phyloP scores from a whole-genome alignment of 2,113 vertebrate species.

The Steatornis caripensis region DNA sequence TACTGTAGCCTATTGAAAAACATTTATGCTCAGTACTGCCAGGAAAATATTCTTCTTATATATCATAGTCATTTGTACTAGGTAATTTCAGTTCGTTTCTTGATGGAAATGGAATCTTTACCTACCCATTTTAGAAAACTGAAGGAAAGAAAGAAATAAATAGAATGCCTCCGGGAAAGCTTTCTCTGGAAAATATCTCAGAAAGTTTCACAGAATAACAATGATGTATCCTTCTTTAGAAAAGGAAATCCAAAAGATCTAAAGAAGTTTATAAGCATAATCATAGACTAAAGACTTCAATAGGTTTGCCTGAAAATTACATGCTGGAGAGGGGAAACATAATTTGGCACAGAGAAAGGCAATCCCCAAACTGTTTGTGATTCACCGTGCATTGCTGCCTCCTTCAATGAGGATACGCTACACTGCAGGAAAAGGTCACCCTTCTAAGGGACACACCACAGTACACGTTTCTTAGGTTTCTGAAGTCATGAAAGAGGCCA shows the following conservation, averaged over 20 bases:
- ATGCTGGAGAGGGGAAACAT: not conserved
- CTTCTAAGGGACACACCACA: not conserved
- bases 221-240: not conserved
- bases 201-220: not conserved
- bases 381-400: not conserved
- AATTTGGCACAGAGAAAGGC: not conserved
- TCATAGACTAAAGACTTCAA: conserved; percentile 16
- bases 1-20: not conserved
- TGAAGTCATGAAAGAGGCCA: not conserved
- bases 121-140: not conserved
- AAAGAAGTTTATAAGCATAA: not conserved
- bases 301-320: not conserved
- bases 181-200: not conserved
- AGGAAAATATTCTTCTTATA: not conserved
- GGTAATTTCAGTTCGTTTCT: not conserved
- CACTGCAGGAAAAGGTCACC: not conserved
- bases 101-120: not conserved
- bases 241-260: not conserved
- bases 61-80: not conserved
- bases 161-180: not conserved
- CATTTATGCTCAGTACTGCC: not conserved
- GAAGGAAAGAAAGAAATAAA: not conserved
- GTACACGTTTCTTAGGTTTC: not conserved
- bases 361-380: not conserved
- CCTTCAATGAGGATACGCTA: not conserved